A percentile compares a stretch with the other conserved stretches of the same genome.
phyloP scores from a whole-genome alignment of 2,113 vertebrate species.

The Chrysochloris asiatica region DNA sequence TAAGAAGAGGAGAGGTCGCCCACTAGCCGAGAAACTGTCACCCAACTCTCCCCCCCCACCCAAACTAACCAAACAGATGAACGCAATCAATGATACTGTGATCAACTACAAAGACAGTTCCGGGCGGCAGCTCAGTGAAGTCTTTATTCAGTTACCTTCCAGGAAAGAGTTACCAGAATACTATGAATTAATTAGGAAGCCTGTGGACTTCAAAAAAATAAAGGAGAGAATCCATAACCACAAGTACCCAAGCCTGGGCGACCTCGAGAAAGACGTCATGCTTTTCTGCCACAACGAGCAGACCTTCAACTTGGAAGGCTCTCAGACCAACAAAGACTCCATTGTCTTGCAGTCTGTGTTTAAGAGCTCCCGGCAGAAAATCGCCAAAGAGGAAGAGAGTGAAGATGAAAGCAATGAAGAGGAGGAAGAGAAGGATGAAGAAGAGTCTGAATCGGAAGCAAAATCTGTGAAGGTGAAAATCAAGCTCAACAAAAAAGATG shows the following conservation, averaged over 20 bases:
- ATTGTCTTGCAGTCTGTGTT: slow-evolving; percentile 99
- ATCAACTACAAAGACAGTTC: slow-evolving; percentile 98
- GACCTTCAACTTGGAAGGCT: slow-evolving; percentile 98
- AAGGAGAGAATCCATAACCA: slow-evolving; percentile 98
- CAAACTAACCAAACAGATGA: slow-evolving; percentile 98
- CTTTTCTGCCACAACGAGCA: slow-evolving; percentile 99
- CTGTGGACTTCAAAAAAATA: slow-evolving; percentile 99
- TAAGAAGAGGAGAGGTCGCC: slow-evolving; percentile 96
- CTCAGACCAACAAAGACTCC: slow-evolving; percentile 99
- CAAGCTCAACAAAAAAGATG: slow-evolving; percentile 94
- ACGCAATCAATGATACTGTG: slow-evolving; percentile 95
- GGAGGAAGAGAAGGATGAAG: slow-evolving; percentile 92
- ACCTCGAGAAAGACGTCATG: slow-evolving; percentile 97
- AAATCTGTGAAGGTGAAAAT: slow-evolving; percentile 98
- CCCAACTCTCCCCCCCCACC: no score
- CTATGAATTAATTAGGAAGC: slow-evolving; percentile 98
- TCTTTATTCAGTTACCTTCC: slow-evolving; percentile 98
- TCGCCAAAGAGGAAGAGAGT: slow-evolving; percentile 96
- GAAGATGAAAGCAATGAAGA: slow-evolving; percentile 94
- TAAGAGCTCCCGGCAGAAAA: slow-evolving; percentile 97
- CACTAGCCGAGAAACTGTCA: slow-evolving; percentile 95
- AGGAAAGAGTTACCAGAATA: slow-evolving; percentile 98
- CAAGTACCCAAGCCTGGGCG: slow-evolving; percentile 93
- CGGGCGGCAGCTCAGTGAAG: slow-evolving; percentile 96
- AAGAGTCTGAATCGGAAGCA: slow-evolving; percentile 94